Conservation (phyloP, 2,888 invertebrate genomes). For the Suillia variegata region DNA sequence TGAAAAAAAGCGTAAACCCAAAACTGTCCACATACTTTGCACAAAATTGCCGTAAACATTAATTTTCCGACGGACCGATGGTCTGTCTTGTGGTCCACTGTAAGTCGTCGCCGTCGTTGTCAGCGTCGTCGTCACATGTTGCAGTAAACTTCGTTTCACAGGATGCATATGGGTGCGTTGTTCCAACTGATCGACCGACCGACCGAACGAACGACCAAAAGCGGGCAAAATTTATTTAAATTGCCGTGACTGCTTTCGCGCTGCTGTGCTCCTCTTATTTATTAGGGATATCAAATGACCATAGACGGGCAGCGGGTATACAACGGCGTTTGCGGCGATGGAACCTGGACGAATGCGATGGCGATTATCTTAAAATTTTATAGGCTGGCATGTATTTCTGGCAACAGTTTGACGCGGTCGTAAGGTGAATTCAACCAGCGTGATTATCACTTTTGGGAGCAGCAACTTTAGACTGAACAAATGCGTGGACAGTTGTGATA, state of each 20-base stretch:
- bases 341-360: no score
- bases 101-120: neutral
- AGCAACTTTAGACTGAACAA: no score
- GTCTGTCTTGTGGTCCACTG: neutral
- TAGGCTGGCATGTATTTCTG: no score
- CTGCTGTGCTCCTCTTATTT: neutral
- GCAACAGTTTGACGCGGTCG: no score
- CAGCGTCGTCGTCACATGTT: no score
- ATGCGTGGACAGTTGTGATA: no score
- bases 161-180: neutral
- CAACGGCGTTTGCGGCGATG: neutral
- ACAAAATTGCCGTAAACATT: constrained; percentile 14
- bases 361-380: no score
- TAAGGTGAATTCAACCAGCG: no score
- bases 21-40: constrained; percentile 1
- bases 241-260: neutral
- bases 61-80: neutral
- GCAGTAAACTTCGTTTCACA: no score
- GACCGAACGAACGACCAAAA: no score
- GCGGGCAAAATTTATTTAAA: neutral
- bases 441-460: no score
- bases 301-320: neutral
- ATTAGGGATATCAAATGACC: neutral
- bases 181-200: no score
- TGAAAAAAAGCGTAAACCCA: neutral